Conservation (phyloP, 2,113 vertebrate species). For the Phodopus roborovskii region DNA sequence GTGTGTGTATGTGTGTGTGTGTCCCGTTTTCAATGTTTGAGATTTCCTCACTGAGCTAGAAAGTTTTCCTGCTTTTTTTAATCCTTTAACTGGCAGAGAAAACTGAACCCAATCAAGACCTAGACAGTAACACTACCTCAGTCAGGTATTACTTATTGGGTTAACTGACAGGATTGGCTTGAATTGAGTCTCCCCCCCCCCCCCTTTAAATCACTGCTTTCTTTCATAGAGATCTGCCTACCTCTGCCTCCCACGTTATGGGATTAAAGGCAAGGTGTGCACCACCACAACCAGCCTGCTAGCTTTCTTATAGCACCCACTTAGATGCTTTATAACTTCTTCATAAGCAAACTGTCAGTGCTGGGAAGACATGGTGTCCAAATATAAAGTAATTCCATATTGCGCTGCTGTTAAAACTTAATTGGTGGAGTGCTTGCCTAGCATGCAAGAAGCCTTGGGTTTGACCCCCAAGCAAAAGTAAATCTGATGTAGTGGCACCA, state of each 20-base stretch:
- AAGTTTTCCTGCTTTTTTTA: not conserved
- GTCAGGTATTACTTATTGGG: not conserved
- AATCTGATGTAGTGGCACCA: not conserved
- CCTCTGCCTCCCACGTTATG: not conserved
- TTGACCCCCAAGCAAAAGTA: not conserved
- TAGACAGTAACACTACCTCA: not conserved
- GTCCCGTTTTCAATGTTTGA: not conserved
- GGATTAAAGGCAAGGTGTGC: not conserved
- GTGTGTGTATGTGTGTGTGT: too few species aligned
- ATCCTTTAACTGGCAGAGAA: not conserved
- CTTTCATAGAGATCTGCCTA: not conserved
- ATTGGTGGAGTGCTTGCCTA: not conserved
- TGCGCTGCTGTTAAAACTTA: not conserved
- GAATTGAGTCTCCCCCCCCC: too few species aligned
- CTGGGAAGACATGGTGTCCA: not conserved
- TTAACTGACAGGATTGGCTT: not conserved
- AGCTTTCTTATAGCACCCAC: not conserved
- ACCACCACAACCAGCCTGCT: not conserved
- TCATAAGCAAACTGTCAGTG: not conserved
- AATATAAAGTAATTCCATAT: not conserved
- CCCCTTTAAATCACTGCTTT: too few species aligned
- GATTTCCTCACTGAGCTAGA: not conserved
- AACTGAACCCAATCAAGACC: not conserved
- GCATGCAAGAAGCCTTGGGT: not conserved
- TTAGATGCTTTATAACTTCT: not conserved